Base-by-base conservation (phyloP, 2,113 vertebrate genomes). In the Microtus ochrogaster region DNA sequence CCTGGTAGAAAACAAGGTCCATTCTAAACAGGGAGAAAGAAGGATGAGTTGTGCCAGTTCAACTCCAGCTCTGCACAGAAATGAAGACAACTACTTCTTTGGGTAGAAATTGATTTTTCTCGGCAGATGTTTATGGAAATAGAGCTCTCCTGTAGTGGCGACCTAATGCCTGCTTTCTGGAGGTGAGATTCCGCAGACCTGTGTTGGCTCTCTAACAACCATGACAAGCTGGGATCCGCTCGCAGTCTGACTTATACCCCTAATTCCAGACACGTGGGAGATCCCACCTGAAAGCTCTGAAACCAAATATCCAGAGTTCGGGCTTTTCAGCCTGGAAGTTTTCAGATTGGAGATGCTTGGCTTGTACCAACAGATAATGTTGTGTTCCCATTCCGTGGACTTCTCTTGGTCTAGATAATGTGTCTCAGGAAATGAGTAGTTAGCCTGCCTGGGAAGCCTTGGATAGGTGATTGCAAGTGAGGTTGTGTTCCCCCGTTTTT, bases 401-500 rank as follows among this genome's bases (percentile, higher is more conserved):
- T 78, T 44, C 8, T 26, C 41, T 28, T 81, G 58, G 7, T 55
- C 73, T 79, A 10, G 36, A 30, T 49, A n/a, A 19, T 24, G 36
- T 2, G 24, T 41, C 44, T 88, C 11, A 41, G 44, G 41, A 36
- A 72, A 63, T 5, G 14, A 92, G 44, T 28, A 33, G 7, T 82
- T 88, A 41, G 49, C 24, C 36, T 10, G 8, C 16, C 33, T 5
- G 4, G 10, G 2, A 24, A 17, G 55, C 11, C 39, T 83, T 76
- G 10, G 12, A 81, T 88, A 41, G 86, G 92, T 91, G 89, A 2
- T 72, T 74, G 77, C 26, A 36, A 94, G 76, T 82, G 66, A 55
- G 61, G 58, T 28, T 70, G n/a, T 85, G 66, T 95, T 96, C 85
- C 33, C 22, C 91, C 96, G 92, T 36, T 33, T 94, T 95, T 84